A percentile compares a stretch with the other conserved stretches of the same genome.
phyloP scores from a whole-genome alignment of 2,888 invertebrate genomes.

The Ptychoptera contaminata region DNA sequence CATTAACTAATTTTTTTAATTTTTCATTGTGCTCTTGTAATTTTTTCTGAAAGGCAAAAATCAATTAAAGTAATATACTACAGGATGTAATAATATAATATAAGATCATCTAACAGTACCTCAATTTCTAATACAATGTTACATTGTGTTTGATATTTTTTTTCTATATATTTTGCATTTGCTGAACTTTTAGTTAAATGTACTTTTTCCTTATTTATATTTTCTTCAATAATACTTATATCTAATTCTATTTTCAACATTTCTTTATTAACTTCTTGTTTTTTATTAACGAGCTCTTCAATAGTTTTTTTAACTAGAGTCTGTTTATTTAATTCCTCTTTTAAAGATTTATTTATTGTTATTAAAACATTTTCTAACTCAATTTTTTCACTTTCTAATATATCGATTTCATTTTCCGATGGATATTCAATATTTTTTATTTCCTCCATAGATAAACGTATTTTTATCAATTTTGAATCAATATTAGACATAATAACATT shows the following conservation, averaged over 20 bases:
- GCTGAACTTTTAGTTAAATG: too few species aligned
- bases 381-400: constrained; percentile 17
- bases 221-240: too few species aligned
- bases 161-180: too few species aligned
- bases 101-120: too few species aligned
- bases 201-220: too few species aligned
- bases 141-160: too few species aligned
- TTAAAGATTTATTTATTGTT: neutral
- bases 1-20: too few species aligned
- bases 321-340: neutral
- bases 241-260: neutral
- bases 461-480: constrained; percentile 11
- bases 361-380: constrained; percentile 1
- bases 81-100: too few species aligned
- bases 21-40: too few species aligned
- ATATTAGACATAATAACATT: constrained; percentile 7
- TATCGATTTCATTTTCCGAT: constrained; percentile 21
- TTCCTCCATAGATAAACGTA: constrained; percentile 19
- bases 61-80: too few species aligned
- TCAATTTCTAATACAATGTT: too few species aligned
- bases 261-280: neutral
- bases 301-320: neutral
- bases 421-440: constrained; percentile 23
- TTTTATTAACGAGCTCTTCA: neutral
- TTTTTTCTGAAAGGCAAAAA: too few species aligned